A percentile compares a stretch with the other conserved stretches of the same genome.
These are phyloP conservation scores for Sycophila sp. DNA, from an alignment of 1,140 invertebrate genomes.

Conservation along the genomic window DNA sequence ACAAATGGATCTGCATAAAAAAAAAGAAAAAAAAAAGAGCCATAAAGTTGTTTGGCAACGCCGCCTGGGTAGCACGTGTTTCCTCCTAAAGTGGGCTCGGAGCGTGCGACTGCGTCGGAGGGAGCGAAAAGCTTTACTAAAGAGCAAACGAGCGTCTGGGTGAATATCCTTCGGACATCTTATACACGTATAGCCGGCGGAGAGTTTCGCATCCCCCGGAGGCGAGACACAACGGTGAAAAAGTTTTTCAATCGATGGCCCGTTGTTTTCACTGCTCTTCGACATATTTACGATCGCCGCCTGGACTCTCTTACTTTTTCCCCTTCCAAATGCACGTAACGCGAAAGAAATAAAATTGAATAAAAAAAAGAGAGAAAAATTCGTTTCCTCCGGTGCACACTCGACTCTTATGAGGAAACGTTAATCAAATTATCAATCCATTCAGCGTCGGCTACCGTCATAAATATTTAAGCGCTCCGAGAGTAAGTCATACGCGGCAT, in stretches of 20 bases:
- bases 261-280: background rate
- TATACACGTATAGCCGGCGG: too few species aligned
- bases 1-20: slow-evolving; percentile 4
- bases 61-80: slow-evolving; percentile 1
- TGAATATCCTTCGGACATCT: background rate
- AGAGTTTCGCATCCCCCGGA: too few species aligned
- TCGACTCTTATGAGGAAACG: too few species aligned
- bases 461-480: slow-evolving; percentile 10
- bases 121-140: too few species aligned
- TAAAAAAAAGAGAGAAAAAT: background rate
- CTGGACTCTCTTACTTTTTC: too few species aligned
- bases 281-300: too few species aligned
- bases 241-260: background rate
- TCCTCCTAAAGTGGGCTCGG: too few species aligned
- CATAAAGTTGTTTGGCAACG: slow-evolving; percentile 16
- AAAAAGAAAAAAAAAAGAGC: slow-evolving; percentile 1
- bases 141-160: background rate
- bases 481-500: background rate
- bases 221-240: background rate
- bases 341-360: background rate
- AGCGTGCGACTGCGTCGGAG: too few species aligned
- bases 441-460: background rate
- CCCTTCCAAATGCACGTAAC: too few species aligned
- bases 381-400: too few species aligned
- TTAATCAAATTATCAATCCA: slow-evolving; percentile 20